phyloP scores from a whole-genome alignment of 2,797 vertebrate genomes.

The Scolopax bukidnonensis region DNA sequence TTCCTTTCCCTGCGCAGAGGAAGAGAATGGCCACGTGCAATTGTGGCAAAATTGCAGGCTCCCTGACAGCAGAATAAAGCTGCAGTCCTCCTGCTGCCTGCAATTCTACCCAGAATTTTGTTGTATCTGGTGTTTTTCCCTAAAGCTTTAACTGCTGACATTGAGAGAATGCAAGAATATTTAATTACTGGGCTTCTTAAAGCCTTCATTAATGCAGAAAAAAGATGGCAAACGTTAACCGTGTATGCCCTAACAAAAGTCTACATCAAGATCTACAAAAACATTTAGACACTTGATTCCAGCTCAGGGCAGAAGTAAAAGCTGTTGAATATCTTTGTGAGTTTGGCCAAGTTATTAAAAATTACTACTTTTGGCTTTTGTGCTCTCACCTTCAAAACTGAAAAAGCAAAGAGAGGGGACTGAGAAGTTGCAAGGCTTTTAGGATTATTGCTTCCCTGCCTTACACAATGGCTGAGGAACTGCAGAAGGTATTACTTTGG shows the following conservation, averaged over 20 bases:
- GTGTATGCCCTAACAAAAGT: neutral
- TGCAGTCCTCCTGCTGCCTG: neutral
- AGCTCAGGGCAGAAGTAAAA: neutral
- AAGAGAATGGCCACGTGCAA: neutral
- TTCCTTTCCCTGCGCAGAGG: neutral
- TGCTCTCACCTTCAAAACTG: neutral
- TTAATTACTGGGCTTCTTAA: neutral
- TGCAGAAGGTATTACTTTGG: neutral
- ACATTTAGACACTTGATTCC: neutral
- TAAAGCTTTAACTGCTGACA: neutral
- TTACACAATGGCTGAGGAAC: neutral
- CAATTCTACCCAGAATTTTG: neutral
- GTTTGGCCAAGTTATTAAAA: neutral
- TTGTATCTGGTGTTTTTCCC: neutral
- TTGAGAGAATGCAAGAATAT: accelerated
- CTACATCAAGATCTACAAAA: neutral
- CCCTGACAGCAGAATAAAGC: neutral
- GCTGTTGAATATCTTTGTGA: neutral
- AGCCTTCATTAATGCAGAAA: neutral
- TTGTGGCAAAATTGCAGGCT: neutral
- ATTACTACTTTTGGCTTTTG: neutral
- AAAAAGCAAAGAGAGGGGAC: neutral
- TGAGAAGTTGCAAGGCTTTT: neutral
- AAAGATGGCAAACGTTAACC: neutral
- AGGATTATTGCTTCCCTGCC: neutral